Conservation (phyloP, 2,888 invertebrate species). For the Oegoconia quadripuncta region DNA sequence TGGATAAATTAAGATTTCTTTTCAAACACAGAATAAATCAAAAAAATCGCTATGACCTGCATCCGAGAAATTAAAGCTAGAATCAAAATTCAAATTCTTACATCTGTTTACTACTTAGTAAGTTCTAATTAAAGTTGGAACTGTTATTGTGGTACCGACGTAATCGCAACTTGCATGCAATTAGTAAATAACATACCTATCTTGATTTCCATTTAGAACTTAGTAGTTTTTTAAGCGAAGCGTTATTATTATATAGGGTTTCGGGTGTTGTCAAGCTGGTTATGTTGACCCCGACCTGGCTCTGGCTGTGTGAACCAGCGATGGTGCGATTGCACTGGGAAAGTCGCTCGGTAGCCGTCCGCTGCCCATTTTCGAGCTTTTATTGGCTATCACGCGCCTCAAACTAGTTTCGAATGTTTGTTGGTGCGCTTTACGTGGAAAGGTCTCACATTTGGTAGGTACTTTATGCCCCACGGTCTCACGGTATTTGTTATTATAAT, state of each 20-base stretch:
- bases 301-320: constrained; percentile 42
- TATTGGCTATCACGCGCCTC: constrained; percentile 69
- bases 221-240: too few relatives aligned
- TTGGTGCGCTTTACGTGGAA: constrained; percentile 64
- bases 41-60: too few relatives aligned
- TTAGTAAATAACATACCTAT: too few relatives aligned
- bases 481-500: constrained; percentile 55
- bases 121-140: too few relatives aligned
- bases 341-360: constrained; percentile 61
- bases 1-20: too few relatives aligned
- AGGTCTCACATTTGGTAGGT: constrained; percentile 43
- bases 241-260: not conserved
- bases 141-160: too few relatives aligned
- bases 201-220: too few relatives aligned
- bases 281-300: not conserved
- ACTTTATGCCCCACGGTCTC: constrained; percentile 53
- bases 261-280: not conserved
- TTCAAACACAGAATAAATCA: too few relatives aligned
- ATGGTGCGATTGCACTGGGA: constrained; percentile 53
- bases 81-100: too few relatives aligned
- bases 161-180: too few relatives aligned
- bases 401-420: constrained; percentile 69
- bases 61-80: too few relatives aligned
- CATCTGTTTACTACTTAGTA: too few relatives aligned
- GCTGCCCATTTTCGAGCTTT: constrained; percentile 63